A percentile compares a stretch with the other conserved stretches of the same genome.
Conservation (phyloP, 2,113 vertebrate species). For the Empidonax traillii region DNA sequence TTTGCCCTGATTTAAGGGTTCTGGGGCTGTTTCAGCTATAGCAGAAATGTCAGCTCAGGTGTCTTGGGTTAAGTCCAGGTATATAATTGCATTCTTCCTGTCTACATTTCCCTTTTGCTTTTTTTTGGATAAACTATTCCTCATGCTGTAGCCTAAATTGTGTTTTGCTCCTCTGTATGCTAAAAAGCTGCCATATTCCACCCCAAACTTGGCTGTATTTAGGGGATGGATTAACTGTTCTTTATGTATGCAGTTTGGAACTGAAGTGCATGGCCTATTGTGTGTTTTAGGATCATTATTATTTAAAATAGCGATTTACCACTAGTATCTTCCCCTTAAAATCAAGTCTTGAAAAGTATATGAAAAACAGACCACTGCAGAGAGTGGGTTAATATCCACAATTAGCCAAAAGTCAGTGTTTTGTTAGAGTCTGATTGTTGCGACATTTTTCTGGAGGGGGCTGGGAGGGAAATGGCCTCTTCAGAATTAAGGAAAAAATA, state of each 20-base stretch:
- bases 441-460: neutral
- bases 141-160: neutral
- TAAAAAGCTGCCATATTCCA: constrained; percentile 43
- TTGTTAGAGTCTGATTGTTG: neutral
- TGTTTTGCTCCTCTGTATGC: neutral
- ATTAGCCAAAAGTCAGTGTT: neutral
- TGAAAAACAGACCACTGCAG: neutral
- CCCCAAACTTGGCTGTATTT: constrained; percentile 45
- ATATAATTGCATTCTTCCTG: constrained; percentile 12
- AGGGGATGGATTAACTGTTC: constrained; percentile 61
- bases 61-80: neutral
- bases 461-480: neutral
- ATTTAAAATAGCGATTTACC: constrained; percentile 28
- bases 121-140: constrained; percentile 5
- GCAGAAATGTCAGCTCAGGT: constrained; percentile 12
- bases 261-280: neutral
- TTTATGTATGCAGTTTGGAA: constrained; percentile 36
- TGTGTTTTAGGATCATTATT: constrained; percentile 9
- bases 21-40: neutral
- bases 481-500: constrained; percentile 43
- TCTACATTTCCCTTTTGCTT: constrained; percentile 22
- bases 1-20: neutral
- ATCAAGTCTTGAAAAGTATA: neutral
- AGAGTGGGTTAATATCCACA: neutral
- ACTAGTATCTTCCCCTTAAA: neutral